Percentiles rank a stretch among this genome's conserved stretches.
These are phyloP conservation scores for Ophioderma brevispina DNA, from an alignment of 35 echinoderm and acorn worm species.

Conservation along the genomic window DNA sequence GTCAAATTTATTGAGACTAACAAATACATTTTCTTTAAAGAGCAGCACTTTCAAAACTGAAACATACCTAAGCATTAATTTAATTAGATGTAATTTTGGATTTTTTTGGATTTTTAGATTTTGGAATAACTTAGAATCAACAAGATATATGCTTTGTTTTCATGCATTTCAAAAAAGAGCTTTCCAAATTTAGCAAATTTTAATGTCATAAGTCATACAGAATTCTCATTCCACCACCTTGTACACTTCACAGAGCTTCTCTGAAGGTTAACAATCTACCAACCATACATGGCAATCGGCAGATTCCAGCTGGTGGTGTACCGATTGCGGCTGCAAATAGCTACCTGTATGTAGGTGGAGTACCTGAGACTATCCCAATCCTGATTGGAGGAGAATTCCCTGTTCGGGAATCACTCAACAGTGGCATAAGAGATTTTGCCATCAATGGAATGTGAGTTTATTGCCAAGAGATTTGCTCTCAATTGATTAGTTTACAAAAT, in stretches of 20 bases:
- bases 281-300: slow-evolving; percentile 69
- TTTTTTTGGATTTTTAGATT: too few species aligned
- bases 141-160: too few species aligned
- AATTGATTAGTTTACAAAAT: background rate
- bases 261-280: slow-evolving; percentile 75
- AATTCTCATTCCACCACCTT: background rate
- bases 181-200: too few species aligned
- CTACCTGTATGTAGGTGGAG: slow-evolving; percentile 82
- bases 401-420: slow-evolving; percentile 63
- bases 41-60: too few species aligned
- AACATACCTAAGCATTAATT: too few species aligned
- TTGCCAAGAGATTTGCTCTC: too few species aligned
- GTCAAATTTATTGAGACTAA: too few species aligned
- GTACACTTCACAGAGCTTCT: slow-evolving; percentile 61
- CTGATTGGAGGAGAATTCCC: slow-evolving; percentile 95
- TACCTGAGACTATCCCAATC: slow-evolving; percentile 60
- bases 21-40: too few species aligned
- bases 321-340: slow-evolving; percentile 64
- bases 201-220: too few species aligned
- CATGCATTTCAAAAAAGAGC: too few species aligned
- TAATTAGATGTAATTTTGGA: too few species aligned
- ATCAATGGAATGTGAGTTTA: slow-evolving; percentile 90
- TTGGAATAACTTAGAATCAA: too few species aligned
- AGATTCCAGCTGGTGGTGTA: slow-evolving; percentile 66
- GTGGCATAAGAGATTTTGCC: slow-evolving; percentile 70